Conservation (phyloP, 2,888 invertebrate genomes). For the Hesperia comma region DNA sequence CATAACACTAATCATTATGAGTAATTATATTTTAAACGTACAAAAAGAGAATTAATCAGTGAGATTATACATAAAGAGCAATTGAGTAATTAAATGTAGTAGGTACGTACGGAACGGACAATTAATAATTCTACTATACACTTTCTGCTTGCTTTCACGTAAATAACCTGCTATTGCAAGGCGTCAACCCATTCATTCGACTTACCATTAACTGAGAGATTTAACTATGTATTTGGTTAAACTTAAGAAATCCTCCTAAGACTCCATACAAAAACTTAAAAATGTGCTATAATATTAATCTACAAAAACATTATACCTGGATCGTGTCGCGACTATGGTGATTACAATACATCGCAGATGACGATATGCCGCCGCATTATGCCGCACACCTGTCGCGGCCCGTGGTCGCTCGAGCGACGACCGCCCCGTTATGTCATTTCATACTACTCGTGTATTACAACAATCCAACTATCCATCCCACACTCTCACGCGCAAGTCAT, state of each 20-base stretch:
- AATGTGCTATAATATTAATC: background rate
- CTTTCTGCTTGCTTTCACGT: constrained; percentile 5
- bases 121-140: no score
- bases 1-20: no score
- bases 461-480: constrained; percentile 62
- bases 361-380: constrained; percentile 38
- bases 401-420: constrained; percentile 52
- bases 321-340: background rate
- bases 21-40: no score
- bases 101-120: no score
- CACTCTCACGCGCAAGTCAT: constrained; percentile 73
- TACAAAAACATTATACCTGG: background rate
- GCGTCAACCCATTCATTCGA: background rate
- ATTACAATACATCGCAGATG: constrained; percentile 41
- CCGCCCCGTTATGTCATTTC: constrained; percentile 74
- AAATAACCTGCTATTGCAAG: background rate
- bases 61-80: no score
- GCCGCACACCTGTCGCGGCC: constrained; percentile 61
- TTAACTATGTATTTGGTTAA: no score
- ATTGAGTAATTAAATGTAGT: no score
- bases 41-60: no score
- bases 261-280: background rate
- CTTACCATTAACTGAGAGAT: no score
- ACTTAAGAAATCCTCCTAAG: no score
- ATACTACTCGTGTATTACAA: constrained; percentile 58